These are phyloP conservation scores for Andrena trimmerana DNA, from an alignment of 2,888 invertebrate species.

Conservation along the genomic window DNA sequence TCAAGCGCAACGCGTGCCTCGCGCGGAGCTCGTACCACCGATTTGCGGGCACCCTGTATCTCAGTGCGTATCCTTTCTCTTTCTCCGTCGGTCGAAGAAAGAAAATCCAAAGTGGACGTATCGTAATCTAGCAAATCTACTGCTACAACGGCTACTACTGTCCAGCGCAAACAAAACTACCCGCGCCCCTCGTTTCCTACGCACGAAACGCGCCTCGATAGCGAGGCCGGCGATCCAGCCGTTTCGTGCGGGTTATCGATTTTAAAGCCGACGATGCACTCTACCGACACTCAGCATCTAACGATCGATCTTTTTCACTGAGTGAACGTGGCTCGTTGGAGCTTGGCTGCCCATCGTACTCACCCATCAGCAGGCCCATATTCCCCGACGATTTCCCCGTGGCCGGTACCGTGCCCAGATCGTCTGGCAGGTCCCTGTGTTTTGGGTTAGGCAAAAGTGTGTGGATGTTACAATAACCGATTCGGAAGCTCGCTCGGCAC, in stretches of 20 bases:
- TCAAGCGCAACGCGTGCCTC: too few species aligned
- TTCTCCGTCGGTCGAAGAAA: not conserved
- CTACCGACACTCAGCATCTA: constrained; percentile 13
- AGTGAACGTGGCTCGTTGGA: constrained; percentile 8
- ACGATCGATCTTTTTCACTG: constrained; percentile 4
- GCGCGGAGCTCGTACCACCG: not conserved
- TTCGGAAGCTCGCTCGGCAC: not conserved
- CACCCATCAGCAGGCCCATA: constrained; percentile 88
- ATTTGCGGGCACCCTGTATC: not conserved
- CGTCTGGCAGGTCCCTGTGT: constrained; percentile 89
- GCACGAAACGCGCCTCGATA: not conserved
- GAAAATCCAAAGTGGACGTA: not conserved
- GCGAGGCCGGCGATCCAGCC: not conserved
- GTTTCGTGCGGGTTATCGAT: constrained; percentile 31
- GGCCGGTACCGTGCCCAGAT: constrained; percentile 85
- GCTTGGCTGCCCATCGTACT: constrained; percentile 52
- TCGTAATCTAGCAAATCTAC: constrained; percentile 5
- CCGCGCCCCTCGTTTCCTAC: not conserved
- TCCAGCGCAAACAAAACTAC: not conserved
- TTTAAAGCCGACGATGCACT: constrained; percentile 42
- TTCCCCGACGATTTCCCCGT: constrained; percentile 80
- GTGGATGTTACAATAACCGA: not conserved
- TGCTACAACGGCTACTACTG: constrained; percentile 1
- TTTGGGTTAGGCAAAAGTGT: constrained; percentile 73
- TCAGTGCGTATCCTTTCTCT: not conserved